A percentile compares a stretch with the other conserved stretches of the same genome.
Evolutionary conservation across 2,888 invertebrate genomes (phyloP).

Genomic region (Scelioninae gen. 1): DNA sequence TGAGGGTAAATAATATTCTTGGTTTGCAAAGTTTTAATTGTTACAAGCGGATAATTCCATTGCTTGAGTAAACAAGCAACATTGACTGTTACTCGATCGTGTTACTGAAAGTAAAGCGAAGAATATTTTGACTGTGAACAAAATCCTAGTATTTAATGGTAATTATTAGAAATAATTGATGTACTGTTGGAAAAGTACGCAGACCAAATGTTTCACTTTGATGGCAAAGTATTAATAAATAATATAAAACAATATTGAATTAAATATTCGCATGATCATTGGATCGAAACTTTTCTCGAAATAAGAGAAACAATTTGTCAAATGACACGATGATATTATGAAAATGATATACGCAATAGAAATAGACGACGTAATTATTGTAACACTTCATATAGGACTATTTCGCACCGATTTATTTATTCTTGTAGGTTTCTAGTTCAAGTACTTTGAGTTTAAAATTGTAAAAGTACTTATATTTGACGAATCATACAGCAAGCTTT

Average conservation of each 20-base stretch:
- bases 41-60: too few relatives aligned
- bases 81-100: too few relatives aligned
- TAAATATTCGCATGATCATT: constrained; percentile 28
- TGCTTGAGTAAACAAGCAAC: too few relatives aligned
- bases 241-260: constrained; percentile 1
- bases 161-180: constrained; percentile 28
- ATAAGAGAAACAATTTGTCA: constrained; percentile 24
- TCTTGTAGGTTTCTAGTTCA: constrained; percentile 12
- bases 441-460: constrained; percentile 6
- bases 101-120: constrained; percentile 14
- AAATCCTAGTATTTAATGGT: constrained; percentile 21
- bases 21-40: too few relatives aligned
- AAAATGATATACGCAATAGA: constrained; percentile 37
- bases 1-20: too few relatives aligned
- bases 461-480: constrained; percentile 45
- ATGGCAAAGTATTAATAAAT: constrained; percentile 44
- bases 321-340: constrained; percentile 9
- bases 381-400: constrained; percentile 43
- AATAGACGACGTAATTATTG: constrained; percentile 34
- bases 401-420: constrained; percentile 47
- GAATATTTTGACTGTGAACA: constrained; percentile 17
- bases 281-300: constrained; percentile 24
- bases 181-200: constrained; percentile 15
- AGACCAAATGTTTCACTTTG: constrained; percentile 17
- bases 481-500: not conserved